phyloP scores from a whole-genome alignment of 2,888 invertebrate genomes.

The Ophion slaviceki region DNA sequence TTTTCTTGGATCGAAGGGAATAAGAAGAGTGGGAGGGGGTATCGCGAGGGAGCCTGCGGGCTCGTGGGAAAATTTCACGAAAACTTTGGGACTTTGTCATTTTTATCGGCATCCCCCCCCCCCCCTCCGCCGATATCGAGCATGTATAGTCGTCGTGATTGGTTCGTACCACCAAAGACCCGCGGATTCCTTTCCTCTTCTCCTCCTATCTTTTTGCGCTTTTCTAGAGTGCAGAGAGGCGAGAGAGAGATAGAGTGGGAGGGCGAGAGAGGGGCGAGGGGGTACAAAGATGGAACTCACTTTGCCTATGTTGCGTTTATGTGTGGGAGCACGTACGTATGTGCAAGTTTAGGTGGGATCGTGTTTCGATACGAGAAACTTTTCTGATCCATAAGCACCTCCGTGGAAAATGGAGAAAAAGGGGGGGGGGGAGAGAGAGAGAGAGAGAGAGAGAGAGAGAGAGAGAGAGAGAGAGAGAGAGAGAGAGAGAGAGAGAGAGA shows the following conservation, averaged over 20 bases:
- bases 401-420: slow-evolving; percentile 30
- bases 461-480: no score
- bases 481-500: no score
- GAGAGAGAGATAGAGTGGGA: background rate
- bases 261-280: no score
- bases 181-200: slow-evolving; percentile 10
- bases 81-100: slow-evolving; percentile 80
- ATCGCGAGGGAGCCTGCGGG: slow-evolving; percentile 49
- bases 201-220: background rate
- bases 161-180: slow-evolving; percentile 69
- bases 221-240: slow-evolving; percentile 1
- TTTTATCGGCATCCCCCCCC: slow-evolving; percentile 78
- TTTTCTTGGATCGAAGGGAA: background rate
- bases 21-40: slow-evolving; percentile 27
- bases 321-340: background rate
- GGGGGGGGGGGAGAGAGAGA: no score
- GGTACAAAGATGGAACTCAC: slow-evolving; percentile 23
- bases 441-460: no score
- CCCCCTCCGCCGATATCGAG: slow-evolving; percentile 70
- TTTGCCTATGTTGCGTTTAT: slow-evolving; percentile 30
- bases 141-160: slow-evolving; percentile 73
- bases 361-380: slow-evolving; percentile 72
- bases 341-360: slow-evolving; percentile 12
- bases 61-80: slow-evolving; percentile 53
- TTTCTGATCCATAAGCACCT: slow-evolving; percentile 80